Percentiles rank a stretch among this genome's conserved stretches.
Evolutionary conservation across 2,888 invertebrate species (phyloP).

Genomic region (Ptycholaimellus sp.): DNA sequence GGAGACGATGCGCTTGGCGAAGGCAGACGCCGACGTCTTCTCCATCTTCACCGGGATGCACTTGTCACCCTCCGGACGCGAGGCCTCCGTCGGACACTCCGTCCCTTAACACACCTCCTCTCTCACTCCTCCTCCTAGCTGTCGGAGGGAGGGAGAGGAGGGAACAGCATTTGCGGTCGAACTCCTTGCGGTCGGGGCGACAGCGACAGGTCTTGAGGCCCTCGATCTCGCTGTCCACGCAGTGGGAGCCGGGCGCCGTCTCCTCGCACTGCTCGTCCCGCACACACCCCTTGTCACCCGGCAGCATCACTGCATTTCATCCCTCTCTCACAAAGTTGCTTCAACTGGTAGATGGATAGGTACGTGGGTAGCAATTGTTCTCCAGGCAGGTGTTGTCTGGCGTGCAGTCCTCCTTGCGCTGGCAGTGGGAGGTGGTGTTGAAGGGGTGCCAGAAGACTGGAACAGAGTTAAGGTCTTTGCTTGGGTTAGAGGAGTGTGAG

Average conservation of each 20-base stretch:
- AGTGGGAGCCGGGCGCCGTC: not conserved
- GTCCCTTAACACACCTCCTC: too few relatives aligned
- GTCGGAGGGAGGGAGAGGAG: too few relatives aligned
- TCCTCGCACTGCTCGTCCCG: not conserved
- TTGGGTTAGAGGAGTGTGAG: not conserved
- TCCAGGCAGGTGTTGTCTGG: slow-evolving; percentile 4
- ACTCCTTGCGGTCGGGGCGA: too few relatives aligned
- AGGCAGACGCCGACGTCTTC: too few relatives aligned
- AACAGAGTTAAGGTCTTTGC: not conserved
- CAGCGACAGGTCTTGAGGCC: too few relatives aligned
- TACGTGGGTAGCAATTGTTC: slow-evolving; percentile 1
- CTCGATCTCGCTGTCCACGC: not conserved
- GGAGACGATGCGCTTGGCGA: too few relatives aligned
- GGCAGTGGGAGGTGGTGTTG: not conserved
- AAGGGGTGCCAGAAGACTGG: slow-evolving; percentile 1
- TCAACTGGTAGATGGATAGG: not conserved
- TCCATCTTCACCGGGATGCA: too few relatives aligned
- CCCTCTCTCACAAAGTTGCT: not conserved
- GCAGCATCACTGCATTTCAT: not conserved
- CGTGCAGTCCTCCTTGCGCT: slow-evolving; percentile 1
- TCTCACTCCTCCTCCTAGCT: too few relatives aligned
- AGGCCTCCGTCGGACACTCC: too few relatives aligned
- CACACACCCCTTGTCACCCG: not conserved
- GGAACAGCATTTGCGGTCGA: too few relatives aligned
- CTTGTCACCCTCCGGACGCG: too few relatives aligned